A percentile compares a stretch with the other conserved stretches of the same genome.
Evolutionary conservation across 23 tunicate species (phyloP).

Genomic region (Aplidium turbinatum): DNA sequence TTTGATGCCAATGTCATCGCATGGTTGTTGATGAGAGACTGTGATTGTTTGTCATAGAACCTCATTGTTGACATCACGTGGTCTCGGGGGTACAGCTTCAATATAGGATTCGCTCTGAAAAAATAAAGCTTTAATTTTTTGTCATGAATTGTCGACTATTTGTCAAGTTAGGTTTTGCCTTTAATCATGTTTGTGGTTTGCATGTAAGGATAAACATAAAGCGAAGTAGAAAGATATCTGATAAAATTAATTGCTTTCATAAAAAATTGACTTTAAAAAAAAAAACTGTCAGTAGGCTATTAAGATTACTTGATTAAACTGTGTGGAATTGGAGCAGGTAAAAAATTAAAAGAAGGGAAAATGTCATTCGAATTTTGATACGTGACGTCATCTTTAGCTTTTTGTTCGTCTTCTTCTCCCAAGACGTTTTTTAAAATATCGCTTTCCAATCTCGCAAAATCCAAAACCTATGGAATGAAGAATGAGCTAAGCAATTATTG

Average conservation of each 20-base stretch:
- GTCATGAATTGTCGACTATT: too few species aligned
- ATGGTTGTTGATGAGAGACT: not conserved
- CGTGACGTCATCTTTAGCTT: not conserved
- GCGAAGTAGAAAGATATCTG: too few species aligned
- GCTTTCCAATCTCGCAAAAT: slow-evolving; percentile 28
- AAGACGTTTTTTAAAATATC: slow-evolving; percentile 45
- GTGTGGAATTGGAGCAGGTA: slow-evolving; percentile 28
- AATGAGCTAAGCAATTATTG: too few species aligned
- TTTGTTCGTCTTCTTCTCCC: slow-evolving; percentile 20
- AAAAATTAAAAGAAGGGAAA: slow-evolving; percentile 35
- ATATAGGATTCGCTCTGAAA: slow-evolving; percentile 54
- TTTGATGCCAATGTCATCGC: too few species aligned
- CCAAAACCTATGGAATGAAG: slow-evolving; percentile 8
- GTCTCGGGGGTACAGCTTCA: slow-evolving; percentile 54
- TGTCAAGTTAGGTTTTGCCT: too few species aligned
- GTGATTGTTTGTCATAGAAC: not conserved
- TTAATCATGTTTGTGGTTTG: too few species aligned
- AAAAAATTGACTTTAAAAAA: too few species aligned
- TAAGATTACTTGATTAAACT: slow-evolving; percentile 22
- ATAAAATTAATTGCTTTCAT: too few species aligned
- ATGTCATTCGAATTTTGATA: slow-evolving; percentile 16
- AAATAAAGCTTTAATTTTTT: not conserved
- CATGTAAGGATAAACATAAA: too few species aligned
- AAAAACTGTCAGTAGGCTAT: too few species aligned
- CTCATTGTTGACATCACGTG: slow-evolving; percentile 8